Base-by-base conservation (phyloP, 2,113 vertebrate genomes). In the Siphamia tubifer region DNA sequence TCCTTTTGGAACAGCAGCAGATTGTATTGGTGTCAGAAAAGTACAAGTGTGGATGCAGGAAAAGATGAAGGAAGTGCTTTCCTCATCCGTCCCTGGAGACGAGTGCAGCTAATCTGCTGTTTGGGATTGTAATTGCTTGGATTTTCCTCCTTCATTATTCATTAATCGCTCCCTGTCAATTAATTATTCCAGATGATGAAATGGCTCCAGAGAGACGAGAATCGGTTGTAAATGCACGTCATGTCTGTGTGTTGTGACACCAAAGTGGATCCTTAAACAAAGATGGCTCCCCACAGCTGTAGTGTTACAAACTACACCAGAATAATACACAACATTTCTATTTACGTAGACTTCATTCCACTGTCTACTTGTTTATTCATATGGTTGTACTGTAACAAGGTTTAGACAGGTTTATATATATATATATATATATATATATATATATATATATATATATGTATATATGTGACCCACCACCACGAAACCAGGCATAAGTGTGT, bases 171-270 rank as follows among this genome's bases (percentile, higher is more conserved):
- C 85, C 68, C 77, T 43, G 53, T 77, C 25, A 63, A 80, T 83
- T 78, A 74, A 90, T 90, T 88, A 86, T 67, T 58, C 60, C 43
- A 52, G 56, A 71, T 68, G 51, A 77, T 83, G 42, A 70, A 35
- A 56, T 57, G 56, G 32, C 83, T 68, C 75, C 9, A 15, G 79
- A 82, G 71, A 76, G 51, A 40, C 31, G 25, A 25, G 21, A 31
- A 17, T 81, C 52, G 67, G 31, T 21, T 48, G 4, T 71, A 47
- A 53, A 60, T 0, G n/a, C 36, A 28, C 32, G 36, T 56, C n/a
- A 17, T 6, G 24, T 54, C 6, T 42, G 21, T 0, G 16, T 47
- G 19, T 9, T 32, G 5, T n/a, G 58, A 74, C 44, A 52, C 19
- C 21, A 57, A 56, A 47, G 34, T 7, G 27, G 30, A 42, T 58